Evolutionary conservation across 2,888 invertebrate genomes (phyloP).

Genomic region (Erebia aethiops): DNA sequence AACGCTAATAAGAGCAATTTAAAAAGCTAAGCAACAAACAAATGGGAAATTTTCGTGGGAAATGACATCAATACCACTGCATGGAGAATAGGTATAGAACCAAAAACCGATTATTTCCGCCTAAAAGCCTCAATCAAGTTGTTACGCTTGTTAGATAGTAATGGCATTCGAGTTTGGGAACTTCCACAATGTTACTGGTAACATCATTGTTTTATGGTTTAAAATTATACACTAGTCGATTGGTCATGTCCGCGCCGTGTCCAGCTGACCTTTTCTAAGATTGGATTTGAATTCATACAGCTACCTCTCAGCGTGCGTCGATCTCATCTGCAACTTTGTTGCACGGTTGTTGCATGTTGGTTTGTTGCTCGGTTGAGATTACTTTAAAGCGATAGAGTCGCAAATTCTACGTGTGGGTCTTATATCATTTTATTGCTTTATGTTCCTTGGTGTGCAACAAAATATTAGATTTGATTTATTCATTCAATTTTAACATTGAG

Average conservation of each 20-base stretch:
- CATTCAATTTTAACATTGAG: too few species aligned
- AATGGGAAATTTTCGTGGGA: constrained; percentile 10
- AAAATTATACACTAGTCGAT: background rate
- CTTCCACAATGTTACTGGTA: constrained; percentile 30
- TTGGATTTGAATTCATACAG: background rate
- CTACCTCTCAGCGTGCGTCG: background rate
- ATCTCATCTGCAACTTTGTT: too few species aligned
- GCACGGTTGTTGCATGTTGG: too few species aligned
- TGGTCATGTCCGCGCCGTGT: background rate
- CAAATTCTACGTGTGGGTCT: too few species aligned
- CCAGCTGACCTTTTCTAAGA: background rate
- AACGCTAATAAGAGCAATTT: too few species aligned
- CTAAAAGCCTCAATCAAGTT: constrained; percentile 30
- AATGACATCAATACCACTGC: constrained; percentile 7
- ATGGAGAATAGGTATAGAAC: constrained; percentile 7
- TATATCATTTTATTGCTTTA: too few species aligned
- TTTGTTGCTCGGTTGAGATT: too few species aligned
- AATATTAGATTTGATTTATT: too few species aligned
- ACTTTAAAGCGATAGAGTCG: too few species aligned
- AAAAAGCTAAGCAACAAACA: background rate
- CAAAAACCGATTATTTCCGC: constrained; percentile 17
- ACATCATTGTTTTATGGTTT: constrained; percentile 17
- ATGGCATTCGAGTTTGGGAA: constrained; percentile 22
- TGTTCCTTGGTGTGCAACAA: too few species aligned
- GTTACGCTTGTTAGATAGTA: constrained; percentile 28